Base-by-base conservation (phyloP, 2,888 invertebrate genomes). In the Dryococelus australis region DNA sequence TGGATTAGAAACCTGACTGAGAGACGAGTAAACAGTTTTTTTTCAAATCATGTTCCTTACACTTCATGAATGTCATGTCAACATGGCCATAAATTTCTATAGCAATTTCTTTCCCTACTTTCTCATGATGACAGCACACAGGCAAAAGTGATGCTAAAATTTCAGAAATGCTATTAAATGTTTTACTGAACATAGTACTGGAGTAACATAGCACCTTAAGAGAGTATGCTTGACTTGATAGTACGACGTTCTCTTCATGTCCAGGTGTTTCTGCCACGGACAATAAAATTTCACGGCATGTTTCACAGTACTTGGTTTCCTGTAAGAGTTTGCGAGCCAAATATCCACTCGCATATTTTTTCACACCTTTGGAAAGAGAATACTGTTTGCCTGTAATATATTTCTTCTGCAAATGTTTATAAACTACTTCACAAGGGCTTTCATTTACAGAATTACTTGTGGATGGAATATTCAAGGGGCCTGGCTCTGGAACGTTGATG, bases 81-180 rank as follows among this genome's bases (percentile, higher is more conserved):
- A 65, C 65, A 16, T 8, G 16, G 5, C 24, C 16, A 20, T 65
- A 20, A 65, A 65, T 65, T 16, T 65, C 20, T 12, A 16, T 16
- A 16, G 16, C 20, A 16, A 65, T 65, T 16, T 20, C 20, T 24
- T 65, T 20, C 10, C 20, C 10, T 20, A 16, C 65, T 20, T 65
- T 65, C 65, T 65, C 20, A n/a, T n/a, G n/a, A 65, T 65, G 65
- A 65, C 10, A 65, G 10, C 65, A 65, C 8, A 65, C 16, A 65
- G 65, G 65, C 65, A 65, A 65, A 65, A 65, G 65, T 65, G 65
- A 65, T 65, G n/a, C n/a, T n/a, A n/a, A n/a, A n/a, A n/a, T n/a
- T n/a, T n/a, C n/a, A n/a, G n/a, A n/a, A n/a, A n/a, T n/a, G n/a
- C n/a, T n/a, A n/a, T n/a, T n/a, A n/a, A n/a, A n/a, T n/a, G n/a